Evolutionary conservation across 2,888 invertebrate genomes (phyloP), one percentile per base, ranked within the genome.

Genomic region (Folsomia manolachei): DNA sequence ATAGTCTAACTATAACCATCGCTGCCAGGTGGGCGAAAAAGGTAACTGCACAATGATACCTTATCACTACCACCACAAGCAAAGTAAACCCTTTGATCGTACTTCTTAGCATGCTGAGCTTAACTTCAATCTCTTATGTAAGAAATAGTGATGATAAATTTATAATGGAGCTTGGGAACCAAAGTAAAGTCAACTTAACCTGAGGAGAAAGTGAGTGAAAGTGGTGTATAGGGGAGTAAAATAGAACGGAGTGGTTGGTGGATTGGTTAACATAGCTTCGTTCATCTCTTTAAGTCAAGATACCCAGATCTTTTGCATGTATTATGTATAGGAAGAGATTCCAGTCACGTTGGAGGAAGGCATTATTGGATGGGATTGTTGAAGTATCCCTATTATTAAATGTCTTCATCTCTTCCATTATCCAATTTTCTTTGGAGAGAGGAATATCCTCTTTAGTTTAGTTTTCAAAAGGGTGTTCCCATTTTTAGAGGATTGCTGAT

Each of bases 391-490:
- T 25, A 23, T 25, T 25, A 63, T 25, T 63, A 18, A 26, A 63
- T 63, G 63, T 63, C 63, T 63, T 63, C 27, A 63, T 63, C 63
- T n/a, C n/a, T 63, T 63, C 63, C 63, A 63, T 63, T 63, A 63
- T 63, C 63, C 63, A 63, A 63, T 63, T 27, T 63, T 56, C 56
- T 56, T 56, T 56, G 21, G 56, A 63, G 24, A 23, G 24, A 63
- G 63, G 27, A 63, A 63, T 63, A 63, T 63, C 63, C 26, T 63
- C n/a, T n/a, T n/a, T n/a, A n/a, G 63, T 26, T 25, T 56, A 56
- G 56, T 56, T 56, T 56, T 56, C 19, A 56, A 21, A 56, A 51
- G 18, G 51, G 9, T 51, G 18, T 9, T n/a, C n/a, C n/a, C n/a
- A n/a, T n/a, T n/a, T n/a, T n/a, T n/a, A n/a, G n/a, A n/a, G n/a